Base-by-base conservation (phyloP, 2,113 vertebrate genomes). In the Tychaedon coryphoeus region DNA sequence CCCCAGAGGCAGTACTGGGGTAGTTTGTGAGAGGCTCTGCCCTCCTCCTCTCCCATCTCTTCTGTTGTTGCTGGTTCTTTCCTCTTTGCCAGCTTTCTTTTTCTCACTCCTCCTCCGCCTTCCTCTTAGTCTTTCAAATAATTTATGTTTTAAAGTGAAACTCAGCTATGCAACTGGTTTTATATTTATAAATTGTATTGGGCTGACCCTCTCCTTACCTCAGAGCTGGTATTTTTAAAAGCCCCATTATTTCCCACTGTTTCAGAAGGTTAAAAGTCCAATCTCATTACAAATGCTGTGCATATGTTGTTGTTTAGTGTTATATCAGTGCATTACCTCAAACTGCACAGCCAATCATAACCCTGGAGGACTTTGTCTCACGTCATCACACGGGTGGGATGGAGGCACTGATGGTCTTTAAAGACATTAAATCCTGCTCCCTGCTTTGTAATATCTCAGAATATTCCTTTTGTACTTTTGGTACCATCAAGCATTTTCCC, bases 161-260 rank as follows among this genome's bases (percentile, higher is more conserved):
- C 84, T 90, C 70, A 82, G 84, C 89, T 94, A 80, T 86, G 78
- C 75, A 77, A 88, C 79, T 60, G 80, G 34, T 84, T 96, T 93
- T 95, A 86, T 93, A 85, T 90, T 94, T 83, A 83, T 90, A 80
- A 95, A 94, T 85, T 65, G 77, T 66, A 29, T 79, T 91, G 93
- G 94, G 96, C 93, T 96, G 95, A 97, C 95, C 96, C 93, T 89
- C 42, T 95, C 70, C 90, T 96, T 96, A 92, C 95, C 96, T 90
- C 94, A 79, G 93, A 95, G 95, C 86, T 96, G 91, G 91, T 97
- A 96, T 96, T 96, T 97, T 97, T 96, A 96, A 95, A 93, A 95
- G 94, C 84, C 74, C 45, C 2, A 14, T 92, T 96, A 90, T 92
- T 95, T 93, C 87, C 87, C 66, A 6, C 94, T 95, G 89, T 76